phyloP scores from a whole-genome alignment of 2,888 invertebrate genomes.

The Platynereis dumerilii region DNA sequence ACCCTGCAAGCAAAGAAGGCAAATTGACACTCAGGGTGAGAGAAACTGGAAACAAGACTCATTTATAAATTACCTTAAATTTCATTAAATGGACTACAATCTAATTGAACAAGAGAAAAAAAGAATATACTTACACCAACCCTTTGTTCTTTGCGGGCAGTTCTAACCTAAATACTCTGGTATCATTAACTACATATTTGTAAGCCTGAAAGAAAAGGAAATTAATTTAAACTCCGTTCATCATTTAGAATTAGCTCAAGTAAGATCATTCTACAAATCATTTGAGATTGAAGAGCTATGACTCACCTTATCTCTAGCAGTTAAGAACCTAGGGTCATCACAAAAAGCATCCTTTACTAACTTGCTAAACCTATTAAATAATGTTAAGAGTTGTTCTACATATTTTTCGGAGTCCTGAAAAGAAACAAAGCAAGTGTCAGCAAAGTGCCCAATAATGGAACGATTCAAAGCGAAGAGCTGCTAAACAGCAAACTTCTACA shows the following conservation, averaged over 20 bases:
- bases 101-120: neutral
- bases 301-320: slow-evolving; percentile 85
- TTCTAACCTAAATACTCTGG: slow-evolving; percentile 78
- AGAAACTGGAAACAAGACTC: too few species aligned
- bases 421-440: slow-evolving; percentile 9
- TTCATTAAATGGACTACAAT: neutral
- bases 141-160: slow-evolving; percentile 67
- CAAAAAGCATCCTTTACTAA: slow-evolving; percentile 93
- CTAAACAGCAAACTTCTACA: too few species aligned
- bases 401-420: slow-evolving; percentile 92
- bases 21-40: neutral
- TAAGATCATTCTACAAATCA: too few species aligned
- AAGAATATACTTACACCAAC: slow-evolving; percentile 57
- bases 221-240: too few species aligned
- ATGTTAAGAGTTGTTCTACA: slow-evolving; percentile 89
- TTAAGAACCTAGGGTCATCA: slow-evolving; percentile 96
- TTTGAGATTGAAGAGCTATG: too few species aligned
- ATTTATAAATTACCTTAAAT: neutral
- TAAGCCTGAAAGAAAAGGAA: slow-evolving; percentile 71
- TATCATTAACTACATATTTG: slow-evolving; percentile 97
- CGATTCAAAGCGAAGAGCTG: too few species aligned
- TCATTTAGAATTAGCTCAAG: too few species aligned
- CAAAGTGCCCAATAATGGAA: slow-evolving; percentile 2
- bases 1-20: slow-evolving; percentile 43
- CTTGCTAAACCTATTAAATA: slow-evolving; percentile 90